Percentiles rank a stretch among this genome's conserved stretches.
Evolutionary conservation across 1,140 invertebrate genomes (phyloP).

Genomic region (Hycleus phaleratus): DNA sequence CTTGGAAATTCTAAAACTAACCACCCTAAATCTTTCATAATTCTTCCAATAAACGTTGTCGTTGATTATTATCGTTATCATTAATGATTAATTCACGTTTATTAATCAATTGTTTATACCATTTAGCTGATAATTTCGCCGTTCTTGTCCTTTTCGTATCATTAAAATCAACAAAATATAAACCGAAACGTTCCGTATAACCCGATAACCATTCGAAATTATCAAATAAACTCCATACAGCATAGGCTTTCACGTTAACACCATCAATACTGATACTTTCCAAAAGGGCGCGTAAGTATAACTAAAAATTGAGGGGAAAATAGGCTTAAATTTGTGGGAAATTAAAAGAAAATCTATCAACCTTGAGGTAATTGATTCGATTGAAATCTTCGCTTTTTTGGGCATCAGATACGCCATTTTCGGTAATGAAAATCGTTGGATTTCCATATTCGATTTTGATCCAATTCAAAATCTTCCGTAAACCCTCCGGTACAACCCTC

Average conservation of each 20-base stretch:
- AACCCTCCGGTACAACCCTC: conserved; percentile 41
- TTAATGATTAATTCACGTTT: conserved; percentile 8
- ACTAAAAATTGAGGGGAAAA: not conserved
- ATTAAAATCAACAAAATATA: conserved; percentile 11
- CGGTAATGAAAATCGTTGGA: conserved; percentile 53
- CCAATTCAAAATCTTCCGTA: conserved; percentile 51
- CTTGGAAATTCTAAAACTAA: too few species aligned
- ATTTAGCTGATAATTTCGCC: conserved; percentile 8
- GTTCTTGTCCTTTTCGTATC: conserved; percentile 1
- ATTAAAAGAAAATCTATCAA: not conserved
- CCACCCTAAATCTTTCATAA: too few species aligned
- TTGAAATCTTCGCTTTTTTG: conserved; percentile 46
- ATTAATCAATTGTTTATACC: conserved; percentile 3
- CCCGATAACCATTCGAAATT: conserved; percentile 70
- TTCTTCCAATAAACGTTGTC: too few species aligned
- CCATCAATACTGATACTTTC: conserved; percentile 54
- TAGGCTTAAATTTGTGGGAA: not conserved
- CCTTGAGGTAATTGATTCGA: conserved; percentile 42
- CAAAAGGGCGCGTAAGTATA: conserved; percentile 49
- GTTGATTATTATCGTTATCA: not conserved
- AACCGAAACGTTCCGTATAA: conserved; percentile 40
- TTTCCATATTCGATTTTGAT: conserved; percentile 53
- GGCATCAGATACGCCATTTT: conserved; percentile 56
- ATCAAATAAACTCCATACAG: conserved; percentile 67
- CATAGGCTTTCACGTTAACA: conserved; percentile 57